Evolutionary conservation across 2,888 invertebrate genomes (phyloP).

Genomic region (Drosophila emarginata): DNA sequence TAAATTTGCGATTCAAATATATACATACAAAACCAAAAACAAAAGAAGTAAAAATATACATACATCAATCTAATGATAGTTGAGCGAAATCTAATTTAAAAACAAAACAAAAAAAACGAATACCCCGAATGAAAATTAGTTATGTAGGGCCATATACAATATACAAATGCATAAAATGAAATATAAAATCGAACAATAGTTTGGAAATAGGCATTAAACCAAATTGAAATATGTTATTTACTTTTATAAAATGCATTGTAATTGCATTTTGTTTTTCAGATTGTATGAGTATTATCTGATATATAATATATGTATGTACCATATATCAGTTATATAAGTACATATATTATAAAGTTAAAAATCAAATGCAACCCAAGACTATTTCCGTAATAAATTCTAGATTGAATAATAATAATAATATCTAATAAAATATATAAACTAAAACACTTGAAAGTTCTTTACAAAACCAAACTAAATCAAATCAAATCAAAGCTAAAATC

Average conservation of each 20-base stretch:
- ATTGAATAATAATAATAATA: constrained; percentile 28
- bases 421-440: constrained; percentile 8
- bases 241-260: constrained; percentile 53
- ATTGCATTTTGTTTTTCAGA: constrained; percentile 21
- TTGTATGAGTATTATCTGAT: constrained; percentile 6
- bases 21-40: constrained; percentile 38
- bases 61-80: constrained; percentile 60
- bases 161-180: constrained; percentile 6
- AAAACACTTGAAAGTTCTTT: constrained; percentile 20
- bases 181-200: constrained; percentile 55
- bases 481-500: constrained; percentile 11
- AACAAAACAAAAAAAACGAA: constrained; percentile 1
- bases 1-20: constrained; percentile 65
- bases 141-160: constrained; percentile 65
- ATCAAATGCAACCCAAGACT: constrained; percentile 51
- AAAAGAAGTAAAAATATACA: constrained; percentile 52
- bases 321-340: constrained; percentile 30
- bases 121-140: constrained; percentile 34
- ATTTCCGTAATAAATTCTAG: constrained; percentile 41
- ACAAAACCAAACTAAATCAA: not conserved
- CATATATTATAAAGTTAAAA: constrained; percentile 26
- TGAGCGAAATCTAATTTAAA: constrained; percentile 56
- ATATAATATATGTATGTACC: too few species aligned
- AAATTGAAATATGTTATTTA: constrained; percentile 51
- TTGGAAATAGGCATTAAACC: constrained; percentile 39